Evolutionary conservation across 2,113 vertebrate species (phyloP), one percentile per base, ranked within the genome.

Genomic region (Colinus virginianus): DNA sequence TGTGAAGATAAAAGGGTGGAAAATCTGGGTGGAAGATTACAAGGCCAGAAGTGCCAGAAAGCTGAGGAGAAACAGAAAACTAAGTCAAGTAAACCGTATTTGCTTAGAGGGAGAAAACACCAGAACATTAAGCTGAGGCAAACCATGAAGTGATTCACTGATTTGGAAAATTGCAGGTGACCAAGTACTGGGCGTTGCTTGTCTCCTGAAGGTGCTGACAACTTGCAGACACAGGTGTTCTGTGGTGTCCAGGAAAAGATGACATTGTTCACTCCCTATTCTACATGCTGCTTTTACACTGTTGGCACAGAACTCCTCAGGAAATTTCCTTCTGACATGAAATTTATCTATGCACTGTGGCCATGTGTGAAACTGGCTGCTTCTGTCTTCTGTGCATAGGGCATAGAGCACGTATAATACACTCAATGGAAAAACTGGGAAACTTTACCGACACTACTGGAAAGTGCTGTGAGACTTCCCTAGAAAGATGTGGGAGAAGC

Each of bases 401-500:
- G 25, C 34, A 22, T 66, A 23, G 38, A 63, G 28, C 38, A 22
- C 15, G 28, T 64, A 46, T 85, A 88, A 88, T 36, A n/a, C 45
- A 16, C 17, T 55, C 58, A 16, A 55, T 3, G 85, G 67, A 63
- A 82, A 82, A 66, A 48, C 34, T 56, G 55, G 51, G 34, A 78
- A 64, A 9, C n/a, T 94, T 90, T 74, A 68, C n/a, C 1, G 0
- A 59, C 8, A 0, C 68, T n/a, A 16, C 6, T 91, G 58, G 34
- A 64, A 94, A 80, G 43, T 63, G 38, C 22, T 0, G 0, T 71
- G 75, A 90, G 56, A 75, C 86, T 80, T 87, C 53, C 69, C 61
- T 78, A 34, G 78, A 80, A 90, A 86, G 87, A 87, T 86, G 76
- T 59, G 55, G 63, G 34, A 80, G 63, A 63, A 77, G 46, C 69